Evolutionary conservation across 2,888 invertebrate genomes (phyloP), one percentile per base, ranked within the genome.

Genomic region (Pyrochroa serraticornis): DNA sequence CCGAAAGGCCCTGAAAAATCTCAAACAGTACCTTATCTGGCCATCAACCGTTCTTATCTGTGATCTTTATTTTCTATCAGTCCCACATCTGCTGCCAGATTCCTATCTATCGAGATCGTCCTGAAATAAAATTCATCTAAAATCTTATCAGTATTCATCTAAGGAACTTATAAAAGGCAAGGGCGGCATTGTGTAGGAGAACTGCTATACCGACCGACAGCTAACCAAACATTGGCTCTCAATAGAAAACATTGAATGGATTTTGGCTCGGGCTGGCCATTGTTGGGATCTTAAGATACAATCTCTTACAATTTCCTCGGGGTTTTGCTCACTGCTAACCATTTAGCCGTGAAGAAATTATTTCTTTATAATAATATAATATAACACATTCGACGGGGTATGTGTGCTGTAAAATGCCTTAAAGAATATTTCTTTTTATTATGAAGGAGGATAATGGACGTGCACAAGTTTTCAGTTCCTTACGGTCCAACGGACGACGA

Each of bases 201-300:
- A 64, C 71, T 65, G 60, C 66, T 68, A 66, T 65, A 69, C 72
- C 73, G 74, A 75, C 74, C 77, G 79, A 83, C 85, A 85, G 83
- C 85, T 85, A 85, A 85, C 85, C 85, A 85, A 85, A 85, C 85
- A 85, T 84, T 84, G 84, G 83, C 83, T 84, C 82, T 64, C 83
- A 83, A 80, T 81, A 80, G 79, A 79, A 81, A 77, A 66, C 68
- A 78, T 75, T 75, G 71, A 75, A 77, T 74, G 73, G 75, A 72
- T 68, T 71, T 72, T 75, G 75, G 75, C 75, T 75, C 74, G 75
- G 75, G 76, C 74, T 71, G 48, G 57, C 62, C 66, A 72, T 76
- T 75, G 73, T 75, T 66, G 57, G 63, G 48, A 66, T 69, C 68
- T 72, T 73, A 68, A 76, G 77, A 77, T 77, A 77, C 75, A 75